phyloP scores from a whole-genome alignment of 2,113 vertebrate species.

The Amphiprion percula region DNA sequence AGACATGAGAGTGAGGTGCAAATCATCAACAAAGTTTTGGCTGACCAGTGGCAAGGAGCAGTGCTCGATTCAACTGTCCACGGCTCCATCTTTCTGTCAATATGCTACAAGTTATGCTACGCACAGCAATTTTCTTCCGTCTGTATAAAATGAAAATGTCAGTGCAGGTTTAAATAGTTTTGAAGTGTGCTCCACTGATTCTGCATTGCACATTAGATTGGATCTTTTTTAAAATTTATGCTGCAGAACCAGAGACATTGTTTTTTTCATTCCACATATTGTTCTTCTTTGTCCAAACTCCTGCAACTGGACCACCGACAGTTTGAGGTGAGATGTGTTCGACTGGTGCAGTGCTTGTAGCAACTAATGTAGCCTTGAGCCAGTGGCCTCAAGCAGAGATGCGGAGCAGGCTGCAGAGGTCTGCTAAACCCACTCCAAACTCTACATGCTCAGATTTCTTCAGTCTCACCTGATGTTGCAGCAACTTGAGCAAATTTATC shows the following conservation, averaged over 20 bases:
- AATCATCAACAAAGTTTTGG: slow-evolving; percentile 70
- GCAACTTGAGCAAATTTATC: background rate
- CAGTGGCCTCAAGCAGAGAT: background rate
- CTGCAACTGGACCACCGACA: background rate
- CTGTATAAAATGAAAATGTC: slow-evolving; percentile 9
- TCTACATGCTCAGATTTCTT: background rate
- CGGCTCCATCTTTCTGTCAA: slow-evolving; percentile 15
- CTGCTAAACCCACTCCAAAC: background rate
- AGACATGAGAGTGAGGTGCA: slow-evolving; percentile 76
- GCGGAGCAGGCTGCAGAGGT: background rate
- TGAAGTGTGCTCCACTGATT: background rate
- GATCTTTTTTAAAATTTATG: too few relatives aligned
- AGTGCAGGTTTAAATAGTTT: background rate
- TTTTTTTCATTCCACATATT: background rate
- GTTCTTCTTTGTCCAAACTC: background rate
- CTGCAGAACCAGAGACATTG: background rate
- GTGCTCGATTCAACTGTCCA: slow-evolving; percentile 46
- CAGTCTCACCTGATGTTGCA: background rate
- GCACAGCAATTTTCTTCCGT: background rate
- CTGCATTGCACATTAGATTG: background rate
- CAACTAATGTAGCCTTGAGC: background rate
- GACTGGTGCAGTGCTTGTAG: background rate
- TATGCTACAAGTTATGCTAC: slow-evolving; percentile 15
- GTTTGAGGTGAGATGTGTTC: background rate
- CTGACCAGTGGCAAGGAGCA: slow-evolving; percentile 57